Percentiles rank a stretch among this genome's conserved stretches.
Evolutionary conservation across 1,140 invertebrate genomes (phyloP).

Genomic region (Drosophila orena): DNA sequence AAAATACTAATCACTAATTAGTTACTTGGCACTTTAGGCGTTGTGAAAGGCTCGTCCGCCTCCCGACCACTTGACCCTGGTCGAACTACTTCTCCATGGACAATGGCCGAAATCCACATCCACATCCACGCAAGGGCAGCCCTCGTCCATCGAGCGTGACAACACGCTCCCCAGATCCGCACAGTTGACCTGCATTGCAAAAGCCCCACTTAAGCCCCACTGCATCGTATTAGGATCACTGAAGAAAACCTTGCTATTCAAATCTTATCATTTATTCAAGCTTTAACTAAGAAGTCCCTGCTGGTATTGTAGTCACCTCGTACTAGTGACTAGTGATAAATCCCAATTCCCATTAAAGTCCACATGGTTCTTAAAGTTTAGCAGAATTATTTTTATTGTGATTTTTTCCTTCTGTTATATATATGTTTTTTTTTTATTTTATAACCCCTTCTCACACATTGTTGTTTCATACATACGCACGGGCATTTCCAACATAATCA

Average conservation of each 20-base stretch:
- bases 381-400: constrained; percentile 70
- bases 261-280: too few species aligned
- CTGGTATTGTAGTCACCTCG: too few species aligned
- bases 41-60: constrained; percentile 64
- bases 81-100: background rate
- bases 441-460: constrained; percentile 57
- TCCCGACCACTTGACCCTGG: constrained; percentile 57
- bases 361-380: constrained; percentile 43
- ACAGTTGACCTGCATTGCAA: constrained; percentile 50
- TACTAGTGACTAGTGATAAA: too few species aligned
- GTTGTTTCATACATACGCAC: constrained; percentile 67
- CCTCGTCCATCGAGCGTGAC: constrained; percentile 58
- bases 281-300: too few species aligned
- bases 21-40: constrained; percentile 55
- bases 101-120: constrained; percentile 26
- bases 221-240: background rate
- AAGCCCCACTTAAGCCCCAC: background rate
- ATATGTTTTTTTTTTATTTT: constrained; percentile 49
- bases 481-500: constrained; percentile 63
- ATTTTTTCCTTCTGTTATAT: constrained; percentile 48
- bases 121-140: constrained; percentile 50
- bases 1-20: constrained; percentile 77
- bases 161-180: constrained; percentile 20
- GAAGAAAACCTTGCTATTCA: background rate
- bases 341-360: background rate